Base-by-base conservation (phyloP, 1,140 invertebrate genomes). In the Trichogramma pretiosum region DNA sequence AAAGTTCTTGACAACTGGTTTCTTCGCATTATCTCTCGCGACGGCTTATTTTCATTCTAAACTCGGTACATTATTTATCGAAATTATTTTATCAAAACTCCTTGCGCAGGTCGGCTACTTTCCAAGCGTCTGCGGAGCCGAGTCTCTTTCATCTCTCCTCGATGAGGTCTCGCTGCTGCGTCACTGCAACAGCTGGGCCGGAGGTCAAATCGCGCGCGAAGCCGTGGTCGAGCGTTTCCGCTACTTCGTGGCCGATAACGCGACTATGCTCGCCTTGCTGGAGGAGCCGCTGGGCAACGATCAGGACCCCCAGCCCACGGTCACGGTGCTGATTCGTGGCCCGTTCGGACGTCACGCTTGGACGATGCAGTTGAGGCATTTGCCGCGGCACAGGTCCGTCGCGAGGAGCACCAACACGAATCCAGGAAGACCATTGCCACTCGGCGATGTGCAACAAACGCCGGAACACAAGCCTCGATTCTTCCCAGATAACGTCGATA, bases 271-370 rank as follows among this genome's bases (percentile, higher is more conserved):
- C 28, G 90, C 89, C 2, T 65, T 98, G 35, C 64, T 97, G 5
- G 93, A 98, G 63, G 89, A 95, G 63, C 89, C 90, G 14, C 69
- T 94, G 1, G 88, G 86, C 3, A 87, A 86, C 56, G 81, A 85
- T 67, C 82, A 78, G 43, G 83, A 86, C 67, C 82, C 82, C 10
- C 83, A 85, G 57, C 84, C 84, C 5, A 85, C 83, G 0, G 76
- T 87, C 5, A 82, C 81, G 57, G 81, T 92, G 18, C 71, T 97
- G 21, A 85, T 96, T 38, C 78, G 93, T 18, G 87, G 89, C 19
- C 87, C 90, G 1, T 96, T 93, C 73, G 93, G 93, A 1, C 79
- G 92, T 16, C 88, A 93, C 73, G 89, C 89, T 7, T 98, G 93
- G 93, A 89, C 87, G 0, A 82, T 96, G 79, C 87, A 93, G 60